phyloP scores from a whole-genome alignment of 2,797 vertebrate genomes.

The Erpetoichthys calabaricus region DNA sequence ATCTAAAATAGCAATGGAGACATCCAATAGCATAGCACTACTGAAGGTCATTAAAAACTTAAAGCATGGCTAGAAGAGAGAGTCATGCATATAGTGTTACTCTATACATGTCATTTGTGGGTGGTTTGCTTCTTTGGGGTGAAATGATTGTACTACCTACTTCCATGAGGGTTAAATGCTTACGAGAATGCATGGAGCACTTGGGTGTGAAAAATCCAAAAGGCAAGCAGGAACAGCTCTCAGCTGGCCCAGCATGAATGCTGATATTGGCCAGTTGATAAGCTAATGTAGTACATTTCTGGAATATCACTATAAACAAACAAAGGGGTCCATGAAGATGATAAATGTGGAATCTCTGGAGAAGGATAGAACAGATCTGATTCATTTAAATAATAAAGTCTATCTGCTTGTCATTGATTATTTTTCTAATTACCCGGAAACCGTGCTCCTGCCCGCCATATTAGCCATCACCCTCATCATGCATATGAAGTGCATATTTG shows the following conservation, averaged over 20 bases:
- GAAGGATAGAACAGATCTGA: constrained; percentile 2
- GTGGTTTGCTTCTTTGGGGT: constrained; percentile 11
- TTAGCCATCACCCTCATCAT: constrained; percentile 14
- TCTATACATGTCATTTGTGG: constrained; percentile 2
- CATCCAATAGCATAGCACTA: background rate
- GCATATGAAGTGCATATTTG: constrained; percentile 20
- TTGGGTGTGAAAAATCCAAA: constrained; percentile 17
- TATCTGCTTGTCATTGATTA: background rate
- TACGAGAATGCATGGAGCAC: constrained; percentile 10
- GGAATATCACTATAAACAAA: constrained; percentile 10
- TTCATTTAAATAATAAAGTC: background rate
- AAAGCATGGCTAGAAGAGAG: too few relatives aligned
- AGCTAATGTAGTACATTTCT: constrained; percentile 12
- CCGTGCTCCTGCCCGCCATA: constrained; percentile 2
- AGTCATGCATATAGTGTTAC: background rate
- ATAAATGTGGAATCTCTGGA: constrained; percentile 10
- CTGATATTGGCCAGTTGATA: constrained; percentile 12
- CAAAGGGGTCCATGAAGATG: constrained; percentile 16
- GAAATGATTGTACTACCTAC: constrained; percentile 10
- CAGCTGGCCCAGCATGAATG: constrained; percentile 15
- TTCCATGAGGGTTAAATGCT: constrained; percentile 4
- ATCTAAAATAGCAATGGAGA: constrained; percentile 6
- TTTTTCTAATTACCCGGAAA: background rate
- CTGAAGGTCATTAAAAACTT: constrained; percentile 3
- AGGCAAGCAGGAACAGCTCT: constrained; percentile 8